Evolutionary conservation across 2,797 vertebrate genomes (phyloP), one percentile per base, ranked within the genome.

Genomic region (Enteromius thamalakanensis): DNA sequence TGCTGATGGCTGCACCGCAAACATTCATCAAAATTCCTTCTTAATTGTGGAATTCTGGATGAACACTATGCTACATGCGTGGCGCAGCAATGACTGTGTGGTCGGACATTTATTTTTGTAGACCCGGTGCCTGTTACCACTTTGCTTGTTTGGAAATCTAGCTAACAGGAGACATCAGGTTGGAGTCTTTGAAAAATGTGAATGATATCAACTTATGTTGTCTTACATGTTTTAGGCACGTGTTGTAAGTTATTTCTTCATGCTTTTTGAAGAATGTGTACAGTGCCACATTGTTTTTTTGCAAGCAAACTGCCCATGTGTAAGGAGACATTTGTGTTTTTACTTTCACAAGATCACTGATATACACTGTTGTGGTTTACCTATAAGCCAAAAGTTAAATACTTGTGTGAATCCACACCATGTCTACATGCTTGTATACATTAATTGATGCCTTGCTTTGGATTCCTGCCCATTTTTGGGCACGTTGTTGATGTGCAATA

Each of bases 31-130:
- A 92, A 93, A 93, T 94, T 95, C 93, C 91, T 90, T 64, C 87
- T 90, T 94, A 93, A 95, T 95, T 94, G 92, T 92, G 91, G 91
- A 93, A 93, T 93, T 91, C 89, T 92, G 90, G 89, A 91, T 89
- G 89, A 93, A 92, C 89, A 90, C 90, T 87, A 88, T 60, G 72
- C 87, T 87, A 86, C 84, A 71, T 88, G 87, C 90, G 87, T 82
- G 76, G 81, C 84, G 79, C 84, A 93, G 93, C 91, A 92, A 93
- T 92, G 89, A 90, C 86, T 92, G 86, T 90, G 88, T 91, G 88
- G 89, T 92, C 90, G 84, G 85, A 87, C 81, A 86, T 93, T 94
- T 93, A 92, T 94, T 94, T 92, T 93, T 91, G 86, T 87, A 92
- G 89, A 64, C 49, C 67, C 88, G 80, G 79, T 71, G 90, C 89